Conservation (phyloP, 2,888 invertebrate species). For the Listrodromus nycthemerus region DNA sequence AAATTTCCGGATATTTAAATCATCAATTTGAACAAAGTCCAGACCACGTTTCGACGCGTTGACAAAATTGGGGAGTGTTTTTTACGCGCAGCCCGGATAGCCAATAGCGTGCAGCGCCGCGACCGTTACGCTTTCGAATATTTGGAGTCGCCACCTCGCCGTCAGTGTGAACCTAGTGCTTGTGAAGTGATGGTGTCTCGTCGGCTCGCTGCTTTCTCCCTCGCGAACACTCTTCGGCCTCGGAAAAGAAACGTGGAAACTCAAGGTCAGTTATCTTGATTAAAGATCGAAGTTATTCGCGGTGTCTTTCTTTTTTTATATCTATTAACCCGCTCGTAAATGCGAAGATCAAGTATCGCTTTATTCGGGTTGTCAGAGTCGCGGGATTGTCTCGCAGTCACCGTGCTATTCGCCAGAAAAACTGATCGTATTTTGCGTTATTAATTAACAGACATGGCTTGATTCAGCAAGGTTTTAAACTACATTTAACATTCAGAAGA, state of each 20-base stretch:
- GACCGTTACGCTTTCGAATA: constrained; percentile 52
- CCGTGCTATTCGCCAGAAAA: constrained; percentile 14
- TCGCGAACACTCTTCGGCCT: neutral
- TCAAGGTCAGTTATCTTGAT: constrained; percentile 2
- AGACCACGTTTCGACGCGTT: neutral
- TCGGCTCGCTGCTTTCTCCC: constrained; percentile 11
- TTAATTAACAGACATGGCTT: constrained; percentile 14
- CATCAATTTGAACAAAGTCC: neutral
- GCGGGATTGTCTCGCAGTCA: neutral
- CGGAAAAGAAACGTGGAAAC: neutral
- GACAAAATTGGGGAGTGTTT: neutral
- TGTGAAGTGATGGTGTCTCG: constrained; percentile 74
- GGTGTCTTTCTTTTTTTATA: too few relatives aligned
- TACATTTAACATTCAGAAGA: too few relatives aligned
- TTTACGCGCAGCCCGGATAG: constrained; percentile 24
- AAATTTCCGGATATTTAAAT: neutral
- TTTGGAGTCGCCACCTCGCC: constrained; percentile 54
- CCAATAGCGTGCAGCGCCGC: constrained; percentile 34
- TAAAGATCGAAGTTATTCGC: neutral
- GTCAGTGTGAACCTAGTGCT: constrained; percentile 76
- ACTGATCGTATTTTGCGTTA: neutral
- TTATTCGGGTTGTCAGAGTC: neutral
- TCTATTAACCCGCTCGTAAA: neutral
- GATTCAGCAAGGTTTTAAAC: constrained; percentile 3
- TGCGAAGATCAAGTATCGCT: neutral